Percentiles rank a stretch among this genome's conserved stretches.
Evolutionary conservation across 2,113 vertebrate species (phyloP).

Genomic region (Lampris megalopsis): DNA sequence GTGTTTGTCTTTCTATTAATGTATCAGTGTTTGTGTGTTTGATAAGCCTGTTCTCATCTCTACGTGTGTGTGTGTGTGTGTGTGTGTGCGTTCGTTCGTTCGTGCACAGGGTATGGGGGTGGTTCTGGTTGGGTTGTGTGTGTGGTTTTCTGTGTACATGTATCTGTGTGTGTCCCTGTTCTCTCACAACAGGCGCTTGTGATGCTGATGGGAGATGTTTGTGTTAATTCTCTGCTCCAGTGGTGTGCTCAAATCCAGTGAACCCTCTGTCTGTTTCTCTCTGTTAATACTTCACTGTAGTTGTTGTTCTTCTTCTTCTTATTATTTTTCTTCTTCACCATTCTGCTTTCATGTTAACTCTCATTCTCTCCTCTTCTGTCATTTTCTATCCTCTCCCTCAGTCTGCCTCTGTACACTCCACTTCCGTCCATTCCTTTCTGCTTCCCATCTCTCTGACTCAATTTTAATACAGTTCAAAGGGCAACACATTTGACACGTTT

Average conservation of each 20-base stretch:
- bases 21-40: background rate
- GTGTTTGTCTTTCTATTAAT: background rate
- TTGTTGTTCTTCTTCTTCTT: no score
- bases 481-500: no score
- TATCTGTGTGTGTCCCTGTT: background rate
- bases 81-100: background rate
- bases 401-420: background rate
- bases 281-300: no score
- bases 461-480: no score
- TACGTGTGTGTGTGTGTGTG: background rate
- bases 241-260: slow-evolving; percentile 38
- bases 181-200: background rate
- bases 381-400: background rate
- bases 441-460: no score
- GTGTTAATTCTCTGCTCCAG: slow-evolving; percentile 53
- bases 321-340: no score
- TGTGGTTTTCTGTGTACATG: background rate
- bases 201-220: slow-evolving; percentile 39
- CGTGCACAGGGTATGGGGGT: no score
- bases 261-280: background rate
- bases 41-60: background rate
- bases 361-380: background rate
- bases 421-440: no score
- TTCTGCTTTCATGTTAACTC: no score
- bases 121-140: background rate